Percentiles rank a stretch among this genome's conserved stretches.
Conservation (phyloP, 2,888 invertebrate genomes). For the Oxytorus armatus region DNA sequence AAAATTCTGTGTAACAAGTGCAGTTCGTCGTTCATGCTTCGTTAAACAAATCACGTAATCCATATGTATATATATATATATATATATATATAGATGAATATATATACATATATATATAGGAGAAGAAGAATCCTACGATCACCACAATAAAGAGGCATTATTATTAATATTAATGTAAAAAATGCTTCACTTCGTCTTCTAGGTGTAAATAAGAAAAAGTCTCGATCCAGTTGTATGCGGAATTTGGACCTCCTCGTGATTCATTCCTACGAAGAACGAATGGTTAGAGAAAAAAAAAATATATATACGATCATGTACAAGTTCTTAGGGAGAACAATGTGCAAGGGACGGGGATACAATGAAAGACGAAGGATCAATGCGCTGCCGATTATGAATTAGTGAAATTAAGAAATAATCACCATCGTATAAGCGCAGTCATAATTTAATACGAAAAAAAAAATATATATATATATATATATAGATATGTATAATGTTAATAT, state of each 20-base stretch:
- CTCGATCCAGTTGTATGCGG: constrained; percentile 36
- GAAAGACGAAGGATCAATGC: neutral
- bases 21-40: constrained; percentile 45
- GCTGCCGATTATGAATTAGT: constrained; percentile 21
- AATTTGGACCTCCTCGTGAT: constrained; percentile 13
- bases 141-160: constrained; percentile 66
- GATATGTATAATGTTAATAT: constrained; percentile 31
- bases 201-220: constrained; percentile 66
- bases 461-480: constrained; percentile 7
- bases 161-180: constrained; percentile 57
- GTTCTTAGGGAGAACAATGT: neutral
- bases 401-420: neutral
- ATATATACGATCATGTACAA: constrained; percentile 8
- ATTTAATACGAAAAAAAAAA: constrained; percentile 40
- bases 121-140: constrained; percentile 51
- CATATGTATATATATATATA: constrained; percentile 5
- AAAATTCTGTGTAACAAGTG: constrained; percentile 38
- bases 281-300: neutral
- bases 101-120: constrained; percentile 13
- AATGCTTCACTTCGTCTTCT: constrained; percentile 63
- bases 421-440: constrained; percentile 29
- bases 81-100: neutral
- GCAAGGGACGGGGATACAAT: constrained; percentile 1
- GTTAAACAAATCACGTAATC: constrained; percentile 37
- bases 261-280: neutral